Percentiles rank a stretch among this genome's conserved stretches.
These are phyloP conservation scores for Seladonia tumulorum DNA, from an alignment of 2,888 invertebrate species.

Conservation along the genomic window DNA sequence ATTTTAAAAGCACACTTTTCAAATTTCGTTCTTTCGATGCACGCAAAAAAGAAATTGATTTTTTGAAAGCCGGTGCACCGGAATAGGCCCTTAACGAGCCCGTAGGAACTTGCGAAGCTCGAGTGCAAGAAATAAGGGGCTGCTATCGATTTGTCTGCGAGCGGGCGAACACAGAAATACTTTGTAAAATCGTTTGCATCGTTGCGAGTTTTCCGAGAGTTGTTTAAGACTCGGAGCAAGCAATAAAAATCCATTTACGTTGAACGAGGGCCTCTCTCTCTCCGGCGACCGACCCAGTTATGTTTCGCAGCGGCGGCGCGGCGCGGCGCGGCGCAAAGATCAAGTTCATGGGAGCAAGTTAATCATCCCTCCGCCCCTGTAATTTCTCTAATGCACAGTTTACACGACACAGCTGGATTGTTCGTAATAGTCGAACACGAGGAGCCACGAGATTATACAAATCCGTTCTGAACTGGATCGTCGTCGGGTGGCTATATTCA, in stretches of 20 bases:
- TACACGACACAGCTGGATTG: constrained; percentile 43
- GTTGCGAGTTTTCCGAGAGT: not conserved
- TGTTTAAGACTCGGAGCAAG: not conserved
- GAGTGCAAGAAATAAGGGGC: not conserved
- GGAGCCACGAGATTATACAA: constrained; percentile 52
- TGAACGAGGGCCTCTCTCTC: not conserved
- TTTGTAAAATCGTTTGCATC: constrained; percentile 6
- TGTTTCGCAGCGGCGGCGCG: not conserved
- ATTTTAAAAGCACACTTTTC: not conserved
- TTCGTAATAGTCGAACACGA: constrained; percentile 51
- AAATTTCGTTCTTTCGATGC: not conserved
- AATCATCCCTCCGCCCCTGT: constrained; percentile 32
- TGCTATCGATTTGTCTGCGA: not conserved
- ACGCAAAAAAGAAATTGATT: not conserved
- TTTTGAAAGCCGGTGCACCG: not conserved
- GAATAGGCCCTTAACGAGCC: not conserved
- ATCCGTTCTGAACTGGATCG: constrained; percentile 45
- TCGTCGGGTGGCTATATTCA: constrained; percentile 43
- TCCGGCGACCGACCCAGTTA: not conserved
- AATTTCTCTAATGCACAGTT: constrained; percentile 56
- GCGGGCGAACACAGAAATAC: constrained; percentile 6
- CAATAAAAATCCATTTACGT: not conserved
- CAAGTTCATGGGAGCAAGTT: constrained; percentile 22
- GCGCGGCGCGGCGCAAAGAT: constrained; percentile 1
- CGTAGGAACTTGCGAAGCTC: not conserved